These are phyloP conservation scores for Chlorospingus semifuscus DNA, from an alignment of 2,797 vertebrate genomes.

Conservation along the genomic window DNA sequence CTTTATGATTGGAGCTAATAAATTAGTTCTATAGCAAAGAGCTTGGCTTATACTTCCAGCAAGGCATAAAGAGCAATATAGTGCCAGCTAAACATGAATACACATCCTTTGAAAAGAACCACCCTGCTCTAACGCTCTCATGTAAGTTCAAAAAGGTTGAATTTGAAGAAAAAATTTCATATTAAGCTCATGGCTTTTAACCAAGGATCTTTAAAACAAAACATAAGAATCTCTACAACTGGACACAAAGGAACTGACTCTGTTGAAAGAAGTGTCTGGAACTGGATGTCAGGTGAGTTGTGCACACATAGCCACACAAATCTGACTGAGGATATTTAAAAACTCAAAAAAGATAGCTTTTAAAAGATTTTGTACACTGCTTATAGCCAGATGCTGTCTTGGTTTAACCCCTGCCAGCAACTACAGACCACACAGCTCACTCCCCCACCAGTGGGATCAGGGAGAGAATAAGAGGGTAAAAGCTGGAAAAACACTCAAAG, in stretches of 20 bases:
- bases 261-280: background rate
- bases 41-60: background rate
- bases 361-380: background rate
- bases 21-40: background rate
- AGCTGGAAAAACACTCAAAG: background rate
- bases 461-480: background rate
- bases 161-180: background rate
- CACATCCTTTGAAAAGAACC: background rate
- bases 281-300: background rate
- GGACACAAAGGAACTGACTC: background rate
- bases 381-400: background rate
- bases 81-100: background rate
- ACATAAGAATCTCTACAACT: background rate
- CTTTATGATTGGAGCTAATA: background rate
- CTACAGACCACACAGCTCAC: accelerated
- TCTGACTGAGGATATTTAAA: background rate
- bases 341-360: background rate
- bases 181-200: background rate
- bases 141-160: background rate
- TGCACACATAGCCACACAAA: background rate
- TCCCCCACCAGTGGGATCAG: background rate
- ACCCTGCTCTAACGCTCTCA: accelerated
- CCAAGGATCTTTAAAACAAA: background rate
- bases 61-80: background rate
- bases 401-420: background rate